phyloP scores from a whole-genome alignment of 2,113 vertebrate genomes.

The pig (Sus scrofa) region T2T-Sscrofa CM000816.6:58866001-58866500 shows the following conservation, averaged over 20 bases:
- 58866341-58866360: too few relatives aligned
- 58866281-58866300: not conserved
- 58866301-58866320: not conserved
- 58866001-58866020: not conserved
- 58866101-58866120: not conserved
- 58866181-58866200: not conserved
- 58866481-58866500: too few relatives aligned
- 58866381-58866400: too few relatives aligned
- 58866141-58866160: not conserved
- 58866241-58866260: not conserved
- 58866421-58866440: too few relatives aligned
- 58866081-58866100: not conserved
- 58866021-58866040: not conserved
- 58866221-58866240: not conserved
- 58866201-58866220: not conserved
- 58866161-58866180: not conserved
- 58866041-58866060: not conserved
- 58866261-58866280: slow-evolving; percentile 12
- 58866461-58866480: too few relatives aligned
- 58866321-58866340: not conserved
- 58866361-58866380: too few relatives aligned
- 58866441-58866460: too few relatives aligned
- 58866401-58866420: too few relatives aligned
- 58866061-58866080: not conserved
- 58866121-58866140: not conserved